Base-by-base conservation (phyloP, 2,888 invertebrate genomes). In the Patella caerulea region DNA sequence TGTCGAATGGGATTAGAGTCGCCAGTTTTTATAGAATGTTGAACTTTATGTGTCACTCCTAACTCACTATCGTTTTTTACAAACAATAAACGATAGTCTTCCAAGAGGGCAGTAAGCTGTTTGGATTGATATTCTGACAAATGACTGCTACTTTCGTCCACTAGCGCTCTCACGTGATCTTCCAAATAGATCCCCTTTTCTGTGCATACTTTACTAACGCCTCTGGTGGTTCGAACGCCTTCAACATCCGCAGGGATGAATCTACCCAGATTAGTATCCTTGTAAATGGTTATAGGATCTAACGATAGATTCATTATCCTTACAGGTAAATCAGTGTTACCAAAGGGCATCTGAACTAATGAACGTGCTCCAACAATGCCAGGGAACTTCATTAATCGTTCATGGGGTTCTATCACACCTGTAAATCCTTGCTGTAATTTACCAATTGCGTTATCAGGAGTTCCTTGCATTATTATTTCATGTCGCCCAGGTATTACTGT, bases 1-100 rank as follows among this genome's bases (percentile, higher is more conserved):
- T 76, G 78, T 55, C 77, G 77, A 34, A 77, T 79, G 12, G 79
- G 77, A 9, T 56, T 77, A 17, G 71, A 59, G 19, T 73, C 14
- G 3, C 54, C 72, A 24, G 71, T 75, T 54, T 75, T 73, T 24
- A 77, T 79, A 24, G 55, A 53, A 24, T 79, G 77, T 70, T 74
- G 65, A 19, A 75, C 71, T 15, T 77, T 17, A n/a, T 72, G 59
- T 19, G 75, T 75, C 12, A 45, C 34, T 15, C 77, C 73, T n/a
- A 78, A 29, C 45, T 79, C 79, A 14, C 59, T 52, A n/a, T 69
- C 24, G 11, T 70, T 45, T 45, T 54, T 77, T 15, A 74, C 72
- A 77, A 79, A 77, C 52, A 72, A 52, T 54, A 73, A 34, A 29
- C 73, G 70, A 75, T 73, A 69, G 55, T 72, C 71, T 54, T 45